phyloP scores from a whole-genome alignment of 2,113 vertebrate species.

The Poeciliopsis retropinna region DNA sequence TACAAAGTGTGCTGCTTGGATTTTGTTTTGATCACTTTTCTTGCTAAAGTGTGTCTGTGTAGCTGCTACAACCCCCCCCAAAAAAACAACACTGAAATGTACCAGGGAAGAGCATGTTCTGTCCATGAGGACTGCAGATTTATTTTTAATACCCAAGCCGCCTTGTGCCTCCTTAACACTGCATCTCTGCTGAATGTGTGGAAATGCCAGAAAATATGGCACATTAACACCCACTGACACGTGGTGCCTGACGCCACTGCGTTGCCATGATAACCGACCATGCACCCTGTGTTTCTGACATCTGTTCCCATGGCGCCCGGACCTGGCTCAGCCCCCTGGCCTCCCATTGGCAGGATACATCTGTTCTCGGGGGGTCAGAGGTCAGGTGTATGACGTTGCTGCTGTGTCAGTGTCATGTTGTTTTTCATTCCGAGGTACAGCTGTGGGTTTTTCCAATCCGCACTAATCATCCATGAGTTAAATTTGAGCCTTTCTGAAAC shows the following conservation, averaged over 20 bases:
- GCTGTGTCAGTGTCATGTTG: conserved; percentile 21
- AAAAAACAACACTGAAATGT: not conserved
- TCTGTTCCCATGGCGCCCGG: conserved; percentile 72
- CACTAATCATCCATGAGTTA: conserved; percentile 5
- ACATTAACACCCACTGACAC: conserved; percentile 60
- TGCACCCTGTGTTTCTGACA: conserved; percentile 71
- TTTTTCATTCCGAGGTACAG: conserved; percentile 30
- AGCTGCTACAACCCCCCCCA: too few relatives aligned
- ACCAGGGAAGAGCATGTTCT: not conserved
- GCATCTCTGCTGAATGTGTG: conserved; percentile 21
- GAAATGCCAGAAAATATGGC: conserved; percentile 51
- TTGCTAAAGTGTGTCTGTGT: not conserved
- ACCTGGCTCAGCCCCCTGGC: conserved; percentile 43
- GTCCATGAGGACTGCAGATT: not conserved
- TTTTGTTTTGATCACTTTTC: not conserved
- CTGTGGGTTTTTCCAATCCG: not conserved
- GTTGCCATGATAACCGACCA: conserved; percentile 72
- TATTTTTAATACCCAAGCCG: conserved; percentile 8
- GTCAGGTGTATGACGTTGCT: conserved; percentile 45
- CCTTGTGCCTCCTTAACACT: not conserved
- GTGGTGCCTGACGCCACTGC: conserved; percentile 45
- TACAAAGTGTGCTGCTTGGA: not conserved
- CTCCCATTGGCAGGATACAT: conserved; percentile 53
- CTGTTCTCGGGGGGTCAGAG: conserved; percentile 39
- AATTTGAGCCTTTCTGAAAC: not conserved